These are phyloP conservation scores for Protobothrops flavoviridis DNA, from an alignment of 2,113 vertebrate species.

Conservation along the genomic window DNA sequence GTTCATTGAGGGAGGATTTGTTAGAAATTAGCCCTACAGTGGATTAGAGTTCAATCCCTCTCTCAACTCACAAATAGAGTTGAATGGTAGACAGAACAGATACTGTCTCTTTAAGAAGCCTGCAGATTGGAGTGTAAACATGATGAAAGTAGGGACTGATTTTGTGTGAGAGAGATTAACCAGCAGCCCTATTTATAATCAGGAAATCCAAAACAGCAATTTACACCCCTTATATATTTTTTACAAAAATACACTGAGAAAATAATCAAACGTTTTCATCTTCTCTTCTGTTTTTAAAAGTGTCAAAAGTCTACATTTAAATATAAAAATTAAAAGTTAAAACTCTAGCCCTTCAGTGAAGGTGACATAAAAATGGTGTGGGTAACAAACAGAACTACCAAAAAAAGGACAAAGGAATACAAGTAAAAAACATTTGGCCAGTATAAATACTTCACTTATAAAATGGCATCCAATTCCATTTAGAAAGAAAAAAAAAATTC, in stretches of 20 bases:
- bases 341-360: constrained; percentile 99
- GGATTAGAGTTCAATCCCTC: constrained; percentile 45
- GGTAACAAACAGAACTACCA: constrained; percentile 85
- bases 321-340: constrained; percentile 99
- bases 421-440: constrained; percentile 92
- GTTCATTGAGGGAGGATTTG: constrained; percentile 48
- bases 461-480: constrained; percentile 97
- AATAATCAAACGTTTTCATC: constrained; percentile 99
- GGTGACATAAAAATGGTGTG: constrained; percentile 94
- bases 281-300: constrained; percentile 90
- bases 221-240: constrained; percentile 99
- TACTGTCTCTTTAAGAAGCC: constrained; percentile 97
- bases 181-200: constrained; percentile 89
- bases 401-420: constrained; percentile 70
- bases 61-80: constrained; percentile 1
- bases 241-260: constrained; percentile 99
- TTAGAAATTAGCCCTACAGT: constrained; percentile 55
- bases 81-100: constrained; percentile 65
- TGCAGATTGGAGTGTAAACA: constrained; percentile 99
- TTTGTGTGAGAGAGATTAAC: constrained; percentile 80
- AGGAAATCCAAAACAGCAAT: constrained; percentile 98
- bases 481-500: constrained; percentile 84
- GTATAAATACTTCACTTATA: constrained; percentile 99
- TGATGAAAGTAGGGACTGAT: constrained; percentile 88
- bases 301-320: constrained; percentile 99